Base-by-base conservation (phyloP, 2,888 invertebrate genomes). In the Linnaemya vulpina region DNA sequence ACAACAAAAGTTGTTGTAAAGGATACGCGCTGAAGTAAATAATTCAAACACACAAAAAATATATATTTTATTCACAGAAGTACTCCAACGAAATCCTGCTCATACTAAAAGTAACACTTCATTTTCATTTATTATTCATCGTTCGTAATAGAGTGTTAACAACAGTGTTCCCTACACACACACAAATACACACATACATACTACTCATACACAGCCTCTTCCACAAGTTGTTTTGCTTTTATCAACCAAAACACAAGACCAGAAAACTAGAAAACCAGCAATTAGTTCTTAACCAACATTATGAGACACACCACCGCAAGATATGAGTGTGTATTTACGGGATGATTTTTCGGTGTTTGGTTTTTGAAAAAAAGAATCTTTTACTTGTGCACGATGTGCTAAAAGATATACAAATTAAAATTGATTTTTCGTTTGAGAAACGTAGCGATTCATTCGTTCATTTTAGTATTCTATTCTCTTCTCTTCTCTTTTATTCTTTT, bases 191-290 rank as follows among this genome's bases (percentile, higher is more conserved):
- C 20, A 62, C 25, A 51, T 51, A 78, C 11, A 53, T 53, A 10
- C 20, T n/a, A n/a, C n/a, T n/a, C n/a, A n/a, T n/a, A n/a, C n/a
- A n/a, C 15, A 20, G 1, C 9, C 9, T 22, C 70, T 78, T 43
- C n/a, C 20, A 43, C 65, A 74, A 62, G 65, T 80, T 80, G 67
- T 80, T 80, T 51, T 49, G 49, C 58, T 25, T 46, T 67, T 49
- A 73, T 40, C 67, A 73, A 67, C 65, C 20, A 3, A 65, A 43
- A 13, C 13, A 43, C 10, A 17, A 22, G 40, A 53, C 40, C 11
- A 49, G 63, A 62, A 35, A 68, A 17, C 60, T 22, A 49, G 63
- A 62, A 46, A 58, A 17, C 68, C 25, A 68, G 7, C 55, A 70
- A 81, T 75, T 70, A 81, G 35, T 53, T 22, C 17, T 49, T 35